Evolutionary conservation across 2,888 invertebrate species (phyloP), one percentile per base, ranked within the genome.

Genomic region (Nymphalis c-album): DNA sequence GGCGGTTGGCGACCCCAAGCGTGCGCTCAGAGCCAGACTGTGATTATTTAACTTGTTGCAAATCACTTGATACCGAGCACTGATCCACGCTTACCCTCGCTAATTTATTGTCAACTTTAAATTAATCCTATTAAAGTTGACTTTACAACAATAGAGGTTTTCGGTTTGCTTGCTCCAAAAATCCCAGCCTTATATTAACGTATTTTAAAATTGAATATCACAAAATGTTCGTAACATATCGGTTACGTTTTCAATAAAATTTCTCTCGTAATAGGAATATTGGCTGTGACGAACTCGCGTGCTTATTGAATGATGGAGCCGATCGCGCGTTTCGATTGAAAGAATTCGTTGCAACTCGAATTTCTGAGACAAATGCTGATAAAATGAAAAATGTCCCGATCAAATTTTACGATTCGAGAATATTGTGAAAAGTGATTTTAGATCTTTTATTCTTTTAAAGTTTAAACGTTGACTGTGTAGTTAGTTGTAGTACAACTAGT

Each of bases 31-130:
- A 53, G 22, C 62, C 69, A 69, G 69, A 71, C 67, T 64, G 55
- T 20, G 62, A 71, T 64, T 69, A 72, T 70, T 68, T 70, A 72
- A 68, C 72, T 63, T 63, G 68, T 68, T 68, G 61, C 55, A 59
- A 72, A 68, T 72, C 67, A 68, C 62, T 68, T 67, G 66, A 67
- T 70, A 68, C 66, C 58, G 26, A 61, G 45, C 57, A 64, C 60
- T 58, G 55, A 57, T 58, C 67, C 63, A 35, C 45, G 62, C 58
- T 63, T 35, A 51, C 10, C 26, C 55, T 55, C 26, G 55, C 50
- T 62, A 59, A 68, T 64, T 68, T 35, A 51, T 22, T 62, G 40
- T 47, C 46, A 62, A 59, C 61, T 64, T 59, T 59, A 64, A 62
- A 22, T 13, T 40, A 50, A 64, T 51, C 18, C 4, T 7, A 31